These are phyloP conservation scores for Ellobium chinense DNA, from an alignment of 2,888 invertebrate species.

Conservation along the genomic window DNA sequence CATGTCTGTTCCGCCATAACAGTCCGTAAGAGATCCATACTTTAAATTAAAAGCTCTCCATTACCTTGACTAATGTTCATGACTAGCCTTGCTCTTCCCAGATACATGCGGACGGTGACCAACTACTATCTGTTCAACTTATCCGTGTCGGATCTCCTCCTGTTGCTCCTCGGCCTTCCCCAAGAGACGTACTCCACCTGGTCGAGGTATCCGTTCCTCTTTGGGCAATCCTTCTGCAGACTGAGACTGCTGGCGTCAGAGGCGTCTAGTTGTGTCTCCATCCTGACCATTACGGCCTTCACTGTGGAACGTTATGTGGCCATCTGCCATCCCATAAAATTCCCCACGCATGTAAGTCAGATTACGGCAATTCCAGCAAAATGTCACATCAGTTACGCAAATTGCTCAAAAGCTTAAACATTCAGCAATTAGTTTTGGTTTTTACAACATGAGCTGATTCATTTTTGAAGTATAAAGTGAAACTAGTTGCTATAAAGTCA, in stretches of 20 bases:
- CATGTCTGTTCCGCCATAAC: too few species aligned
- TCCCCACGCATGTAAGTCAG: constrained; percentile 81
- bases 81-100: constrained; percentile 51
- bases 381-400: too few species aligned
- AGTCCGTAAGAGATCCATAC: too few species aligned
- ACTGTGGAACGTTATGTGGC: constrained; percentile 92
- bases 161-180: constrained; percentile 89
- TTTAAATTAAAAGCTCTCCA: too few species aligned
- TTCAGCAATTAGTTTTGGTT: too few species aligned
- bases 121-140: constrained; percentile 94
- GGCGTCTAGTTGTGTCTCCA: constrained; percentile 86
- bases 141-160: constrained; percentile 89
- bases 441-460: too few species aligned
- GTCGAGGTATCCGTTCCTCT: constrained; percentile 80
- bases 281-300: constrained; percentile 89
- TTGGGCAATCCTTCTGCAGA: constrained; percentile 89
- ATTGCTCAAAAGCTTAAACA: too few species aligned
- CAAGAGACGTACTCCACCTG: constrained; percentile 85
- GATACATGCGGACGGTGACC: constrained; percentile 72
- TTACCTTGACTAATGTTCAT: too few species aligned
- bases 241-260: constrained; percentile 89
- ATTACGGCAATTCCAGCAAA: too few species aligned
- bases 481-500: too few species aligned
- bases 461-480: too few species aligned
- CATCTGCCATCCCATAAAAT: constrained; percentile 89